phyloP scores from a whole-genome alignment of 1,140 invertebrate genomes.

The Saxidomus purpurata region DNA sequence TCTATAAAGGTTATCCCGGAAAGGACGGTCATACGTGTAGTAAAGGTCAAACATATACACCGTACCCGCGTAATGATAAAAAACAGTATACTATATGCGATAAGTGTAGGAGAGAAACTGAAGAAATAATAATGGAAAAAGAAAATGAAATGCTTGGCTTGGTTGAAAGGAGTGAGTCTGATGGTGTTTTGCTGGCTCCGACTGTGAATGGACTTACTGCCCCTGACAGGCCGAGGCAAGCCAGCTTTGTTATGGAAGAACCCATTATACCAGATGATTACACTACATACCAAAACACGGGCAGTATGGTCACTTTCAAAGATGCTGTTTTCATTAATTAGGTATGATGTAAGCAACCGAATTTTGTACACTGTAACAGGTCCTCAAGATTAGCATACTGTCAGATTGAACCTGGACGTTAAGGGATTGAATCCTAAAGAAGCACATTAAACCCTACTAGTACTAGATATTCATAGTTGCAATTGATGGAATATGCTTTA shows the following conservation, averaged over 20 bases:
- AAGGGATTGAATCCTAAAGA: too few species aligned
- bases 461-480: too few species aligned
- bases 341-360: too few species aligned
- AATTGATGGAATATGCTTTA: too few species aligned
- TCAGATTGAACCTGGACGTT: too few species aligned
- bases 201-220: slow-evolving; percentile 54
- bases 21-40: slow-evolving; percentile 48
- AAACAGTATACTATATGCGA: slow-evolving; percentile 56
- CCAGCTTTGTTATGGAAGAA: slow-evolving; percentile 50
- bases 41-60: slow-evolving; percentile 16
- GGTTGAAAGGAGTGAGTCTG: neutral
- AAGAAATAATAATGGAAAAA: slow-evolving; percentile 34
- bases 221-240: slow-evolving; percentile 52
- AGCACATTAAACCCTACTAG: too few species aligned
- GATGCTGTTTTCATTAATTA: slow-evolving; percentile 60
- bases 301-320: slow-evolving; percentile 58
- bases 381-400: too few species aligned
- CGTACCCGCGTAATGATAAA: slow-evolving; percentile 49
- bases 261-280: slow-evolving; percentile 48
- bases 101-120: slow-evolving; percentile 44
- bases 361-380: too few species aligned
- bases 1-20: slow-evolving; percentile 40
- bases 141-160: slow-evolving; percentile 20
- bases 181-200: slow-evolving; percentile 12
- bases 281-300: neutral